Percentiles rank a stretch among this genome's conserved stretches.
Evolutionary conservation across 1,140 invertebrate species (phyloP).

Genomic region (Thaumetopoea pityocampa): DNA sequence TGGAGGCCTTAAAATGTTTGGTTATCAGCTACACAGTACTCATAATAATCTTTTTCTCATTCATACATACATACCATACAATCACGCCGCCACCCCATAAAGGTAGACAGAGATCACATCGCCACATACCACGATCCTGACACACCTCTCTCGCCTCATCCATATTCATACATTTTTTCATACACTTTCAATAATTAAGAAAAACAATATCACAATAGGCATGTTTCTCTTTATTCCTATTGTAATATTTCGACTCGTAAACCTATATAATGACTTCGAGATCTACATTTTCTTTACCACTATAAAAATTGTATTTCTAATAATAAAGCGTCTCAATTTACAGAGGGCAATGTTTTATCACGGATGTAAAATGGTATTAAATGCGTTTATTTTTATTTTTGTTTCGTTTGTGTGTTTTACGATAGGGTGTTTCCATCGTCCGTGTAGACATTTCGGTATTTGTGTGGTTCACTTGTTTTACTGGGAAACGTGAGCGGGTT

Average conservation of each 20-base stretch:
- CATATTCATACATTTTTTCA: too few species aligned
- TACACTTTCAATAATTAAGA: too few species aligned
- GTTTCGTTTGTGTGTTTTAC: constrained; percentile 45
- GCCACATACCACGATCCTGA: too few species aligned
- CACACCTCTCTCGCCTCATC: too few species aligned
- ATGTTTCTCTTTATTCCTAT: constrained; percentile 31
- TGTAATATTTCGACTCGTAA: constrained; percentile 60
- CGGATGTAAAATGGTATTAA: constrained; percentile 58
- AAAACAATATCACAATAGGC: too few species aligned
- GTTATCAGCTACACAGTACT: too few species aligned
- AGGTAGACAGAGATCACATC: too few species aligned
- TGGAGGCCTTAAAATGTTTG: too few species aligned
- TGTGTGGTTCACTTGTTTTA: constrained; percentile 27
- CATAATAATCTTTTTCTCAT: too few species aligned
- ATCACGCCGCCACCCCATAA: too few species aligned
- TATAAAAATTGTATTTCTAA: constrained; percentile 71
- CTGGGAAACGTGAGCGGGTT: constrained; percentile 35
- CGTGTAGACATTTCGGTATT: constrained; percentile 18
- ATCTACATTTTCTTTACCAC: constrained; percentile 56
- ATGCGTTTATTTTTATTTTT: constrained; percentile 45
- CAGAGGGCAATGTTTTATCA: constrained; percentile 62
- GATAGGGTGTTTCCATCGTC: constrained; percentile 29
- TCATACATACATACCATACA: too few species aligned
- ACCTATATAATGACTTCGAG: constrained; percentile 59
- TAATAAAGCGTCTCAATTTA: constrained; percentile 72